Evolutionary conservation across 2,797 vertebrate species (phyloP).

Genomic region (Acanthis flammea): DNA sequence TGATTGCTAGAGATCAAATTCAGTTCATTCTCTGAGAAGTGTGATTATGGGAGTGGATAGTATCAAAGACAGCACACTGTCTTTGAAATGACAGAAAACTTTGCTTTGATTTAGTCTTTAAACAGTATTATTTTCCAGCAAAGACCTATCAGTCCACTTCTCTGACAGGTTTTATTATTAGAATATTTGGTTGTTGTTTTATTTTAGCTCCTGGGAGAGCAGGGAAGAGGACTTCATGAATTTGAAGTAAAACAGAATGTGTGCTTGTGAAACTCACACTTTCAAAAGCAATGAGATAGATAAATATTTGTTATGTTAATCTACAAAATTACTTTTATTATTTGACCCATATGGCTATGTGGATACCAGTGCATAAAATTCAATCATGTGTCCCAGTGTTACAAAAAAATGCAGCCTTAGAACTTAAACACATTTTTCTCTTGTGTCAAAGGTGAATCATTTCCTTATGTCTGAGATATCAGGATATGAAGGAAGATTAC

Average conservation of each 20-base stretch:
- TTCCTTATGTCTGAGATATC: constrained; percentile 56
- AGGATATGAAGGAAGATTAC: constrained; percentile 55
- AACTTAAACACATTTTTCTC: constrained; percentile 57
- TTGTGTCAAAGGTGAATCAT: constrained; percentile 61
- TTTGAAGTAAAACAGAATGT: constrained; percentile 40
- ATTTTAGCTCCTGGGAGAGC: not conserved
- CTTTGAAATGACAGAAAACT: not conserved
- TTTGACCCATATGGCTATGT: constrained; percentile 53
- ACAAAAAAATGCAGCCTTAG: constrained; percentile 49
- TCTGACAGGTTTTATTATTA: constrained; percentile 39
- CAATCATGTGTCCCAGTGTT: not conserved
- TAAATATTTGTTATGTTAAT: constrained; percentile 61
- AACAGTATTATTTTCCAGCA: constrained; percentile 30
- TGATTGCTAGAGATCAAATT: not conserved
- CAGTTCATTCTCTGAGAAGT: not conserved
- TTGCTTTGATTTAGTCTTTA: constrained; percentile 21
- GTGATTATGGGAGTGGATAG: not conserved
- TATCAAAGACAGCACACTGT: not conserved
- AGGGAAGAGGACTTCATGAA: not conserved
- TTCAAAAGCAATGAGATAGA: constrained; percentile 46
- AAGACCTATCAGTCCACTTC: not conserved
- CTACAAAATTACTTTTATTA: constrained; percentile 36
- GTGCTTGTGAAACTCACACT: constrained; percentile 17
- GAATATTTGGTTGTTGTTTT: not conserved
- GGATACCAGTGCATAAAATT: constrained; percentile 5